These are phyloP conservation scores for Hetaerina titia DNA, from an alignment of 2,888 invertebrate genomes.

Conservation along the genomic window DNA sequence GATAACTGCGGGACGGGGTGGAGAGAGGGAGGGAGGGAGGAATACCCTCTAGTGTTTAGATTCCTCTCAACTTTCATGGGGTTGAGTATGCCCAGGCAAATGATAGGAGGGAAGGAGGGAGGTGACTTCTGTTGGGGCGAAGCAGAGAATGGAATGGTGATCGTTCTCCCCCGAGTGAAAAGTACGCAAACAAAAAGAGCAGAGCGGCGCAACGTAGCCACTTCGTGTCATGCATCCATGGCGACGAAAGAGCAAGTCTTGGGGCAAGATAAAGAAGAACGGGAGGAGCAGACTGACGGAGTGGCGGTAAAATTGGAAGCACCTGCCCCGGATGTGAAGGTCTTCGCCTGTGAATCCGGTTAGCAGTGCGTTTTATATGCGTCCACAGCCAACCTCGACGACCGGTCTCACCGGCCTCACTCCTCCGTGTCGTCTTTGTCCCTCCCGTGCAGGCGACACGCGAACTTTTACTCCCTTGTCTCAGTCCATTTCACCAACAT, in stretches of 20 bases:
- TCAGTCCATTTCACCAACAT: background rate
- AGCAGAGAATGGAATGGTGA: background rate
- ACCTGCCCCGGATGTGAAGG: conserved; percentile 61
- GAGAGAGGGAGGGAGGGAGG: background rate
- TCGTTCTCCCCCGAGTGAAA: background rate
- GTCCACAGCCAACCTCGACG: background rate
- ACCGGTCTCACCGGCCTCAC: conserved; percentile 22
- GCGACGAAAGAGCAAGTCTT: conserved; percentile 35
- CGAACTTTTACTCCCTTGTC: background rate
- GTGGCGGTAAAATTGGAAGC: conserved; percentile 27
- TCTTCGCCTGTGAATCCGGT: conserved; percentile 66
- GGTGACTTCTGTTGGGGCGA: background rate
- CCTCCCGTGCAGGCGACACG: background rate
- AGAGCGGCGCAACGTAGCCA: background rate
- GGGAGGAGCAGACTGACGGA: background rate
- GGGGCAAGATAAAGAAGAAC: background rate
- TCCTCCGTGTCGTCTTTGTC: background rate
- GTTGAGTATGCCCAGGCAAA: background rate
- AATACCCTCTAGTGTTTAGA: conserved; percentile 43
- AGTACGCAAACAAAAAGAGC: background rate
- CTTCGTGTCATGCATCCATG: background rate
- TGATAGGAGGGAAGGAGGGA: background rate
- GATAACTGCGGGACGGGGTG: background rate
- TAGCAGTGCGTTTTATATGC: conserved; percentile 46
- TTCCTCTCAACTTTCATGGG: conserved; percentile 37